Base-by-base conservation (phyloP, 2,113 vertebrate genomes). In the Glaucomys volans region DNA sequence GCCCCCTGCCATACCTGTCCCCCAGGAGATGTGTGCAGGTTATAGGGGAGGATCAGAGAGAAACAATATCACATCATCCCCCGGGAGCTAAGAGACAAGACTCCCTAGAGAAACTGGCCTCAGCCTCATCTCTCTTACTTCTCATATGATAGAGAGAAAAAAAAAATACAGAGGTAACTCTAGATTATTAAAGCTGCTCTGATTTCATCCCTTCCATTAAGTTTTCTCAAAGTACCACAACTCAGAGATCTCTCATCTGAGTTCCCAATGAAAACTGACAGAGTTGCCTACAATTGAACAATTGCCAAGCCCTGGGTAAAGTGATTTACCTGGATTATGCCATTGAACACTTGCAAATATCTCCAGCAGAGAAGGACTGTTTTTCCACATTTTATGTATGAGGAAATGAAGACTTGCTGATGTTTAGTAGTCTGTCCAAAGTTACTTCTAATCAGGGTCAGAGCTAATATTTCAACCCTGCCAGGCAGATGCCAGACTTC, bases 401-500 rank as follows among this genome's bases (percentile, higher is more conserved):
- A 94, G 54, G 71, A 84, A 90, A 79, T 71, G 16, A 92, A 93
- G 89, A 72, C 40, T 52, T 42, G 13, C 2, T 40, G 67, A 59
- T n/a, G 52, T 42, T 87, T 79, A 79, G 64, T 71, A 40, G 44
- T 50, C 32, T 40, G 54, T 57, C 50, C 87, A 80, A 83, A 95
- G 75, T 62, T 72, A 52, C 50, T 74, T 74, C 26, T 32, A 32
- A 69, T 81, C 77, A 79, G 18, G 40, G 84, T 84, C 54, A 69
- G 71, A 89, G 71, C 90, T 40, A 50, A n/a, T 86, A 88, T 71
- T 79, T 93, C 86, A 95, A 59, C 54, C 37, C 75, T 22, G 10
- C 44, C 88, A 47, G 59, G n/a, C 0, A 26, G 42, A 93, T 79
- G 40, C 66, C 82, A 79, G 84, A 77, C 18, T 74, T 86, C 37